A percentile compares a stretch with the other conserved stretches of the same genome.
phyloP scores from a whole-genome alignment of 2,888 invertebrate genomes.

The Nudaria mundana region DNA sequence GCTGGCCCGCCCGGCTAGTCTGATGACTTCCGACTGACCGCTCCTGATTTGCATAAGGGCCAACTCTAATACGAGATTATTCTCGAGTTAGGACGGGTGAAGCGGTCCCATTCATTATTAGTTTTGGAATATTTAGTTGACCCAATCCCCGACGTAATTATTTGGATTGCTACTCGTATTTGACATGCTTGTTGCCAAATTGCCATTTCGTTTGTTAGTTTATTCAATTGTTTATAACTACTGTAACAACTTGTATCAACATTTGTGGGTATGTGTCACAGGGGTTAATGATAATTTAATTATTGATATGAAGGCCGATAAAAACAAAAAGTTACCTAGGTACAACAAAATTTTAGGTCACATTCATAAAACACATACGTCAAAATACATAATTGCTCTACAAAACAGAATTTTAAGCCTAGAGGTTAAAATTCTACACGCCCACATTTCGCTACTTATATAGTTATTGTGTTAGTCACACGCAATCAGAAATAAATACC shows the following conservation, averaged over 20 bases:
- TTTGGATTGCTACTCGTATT: conserved; percentile 53
- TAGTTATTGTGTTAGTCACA: too few relatives aligned
- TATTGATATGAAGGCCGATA: too few relatives aligned
- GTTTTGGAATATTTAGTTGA: conserved; percentile 71
- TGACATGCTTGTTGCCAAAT: conserved; percentile 46
- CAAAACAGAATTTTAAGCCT: too few relatives aligned
- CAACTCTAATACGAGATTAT: conserved; percentile 75
- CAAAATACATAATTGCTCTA: too few relatives aligned
- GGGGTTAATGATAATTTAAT: too few relatives aligned
- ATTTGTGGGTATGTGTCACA: not conserved
- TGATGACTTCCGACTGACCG: conserved; percentile 79
- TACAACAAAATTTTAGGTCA: too few relatives aligned
- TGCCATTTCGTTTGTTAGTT: conserved; percentile 32
- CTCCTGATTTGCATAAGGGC: conserved; percentile 77
- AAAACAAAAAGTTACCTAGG: too few relatives aligned
- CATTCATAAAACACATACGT: too few relatives aligned
- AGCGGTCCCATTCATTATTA: conserved; percentile 67
- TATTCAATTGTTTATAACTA: not conserved
- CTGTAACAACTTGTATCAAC: not conserved
- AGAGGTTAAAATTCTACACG: too few relatives aligned
- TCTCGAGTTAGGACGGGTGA: conserved; percentile 64
- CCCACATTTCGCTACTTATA: too few relatives aligned
- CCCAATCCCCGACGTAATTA: conserved; percentile 54
- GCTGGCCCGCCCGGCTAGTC: conserved; percentile 36
- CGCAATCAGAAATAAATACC: too few relatives aligned